Percentiles rank a stretch among this genome's conserved stretches.
These are phyloP conservation scores for Eurystomus gularis DNA, from an alignment of 2,113 vertebrate species.

Conservation along the genomic window DNA sequence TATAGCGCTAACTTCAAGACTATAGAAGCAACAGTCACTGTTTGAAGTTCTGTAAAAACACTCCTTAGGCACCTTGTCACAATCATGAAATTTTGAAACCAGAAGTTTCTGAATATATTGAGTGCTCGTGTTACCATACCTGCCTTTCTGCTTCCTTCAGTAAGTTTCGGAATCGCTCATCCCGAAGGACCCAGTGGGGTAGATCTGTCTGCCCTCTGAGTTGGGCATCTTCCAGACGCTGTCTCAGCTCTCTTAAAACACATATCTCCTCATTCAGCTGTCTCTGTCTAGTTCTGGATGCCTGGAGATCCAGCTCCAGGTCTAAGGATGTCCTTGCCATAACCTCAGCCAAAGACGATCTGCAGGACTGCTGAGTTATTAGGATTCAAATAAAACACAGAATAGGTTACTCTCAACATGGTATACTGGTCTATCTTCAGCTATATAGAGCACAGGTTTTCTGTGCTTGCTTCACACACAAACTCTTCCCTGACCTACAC, in stretches of 20 bases:
- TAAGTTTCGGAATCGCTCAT: slow-evolving; percentile 88
- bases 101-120: background rate
- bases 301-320: slow-evolving; percentile 99
- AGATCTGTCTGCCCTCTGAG: slow-evolving; percentile 81
- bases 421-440: background rate
- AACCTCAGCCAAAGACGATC: slow-evolving; percentile 90
- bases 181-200: slow-evolving; percentile 91
- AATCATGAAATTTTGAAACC: background rate
- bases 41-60: background rate
- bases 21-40: background rate
- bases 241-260: slow-evolving; percentile 87
- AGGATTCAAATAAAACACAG: background rate
- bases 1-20: background rate
- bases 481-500: background rate
- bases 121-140: slow-evolving; percentile 68
- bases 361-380: slow-evolving; percentile 83
- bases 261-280: slow-evolving; percentile 94
- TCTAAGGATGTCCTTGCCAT: slow-evolving; percentile 95
- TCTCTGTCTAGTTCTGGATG: slow-evolving; percentile 91
- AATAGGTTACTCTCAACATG: background rate
- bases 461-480: background rate
- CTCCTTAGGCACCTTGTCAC: background rate
- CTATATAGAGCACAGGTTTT: background rate
- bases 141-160: slow-evolving; percentile 95
- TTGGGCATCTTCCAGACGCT: slow-evolving; percentile 90